Conservation (phyloP, 2,888 invertebrate species). For the Cylindroiulus punctatus region DNA sequence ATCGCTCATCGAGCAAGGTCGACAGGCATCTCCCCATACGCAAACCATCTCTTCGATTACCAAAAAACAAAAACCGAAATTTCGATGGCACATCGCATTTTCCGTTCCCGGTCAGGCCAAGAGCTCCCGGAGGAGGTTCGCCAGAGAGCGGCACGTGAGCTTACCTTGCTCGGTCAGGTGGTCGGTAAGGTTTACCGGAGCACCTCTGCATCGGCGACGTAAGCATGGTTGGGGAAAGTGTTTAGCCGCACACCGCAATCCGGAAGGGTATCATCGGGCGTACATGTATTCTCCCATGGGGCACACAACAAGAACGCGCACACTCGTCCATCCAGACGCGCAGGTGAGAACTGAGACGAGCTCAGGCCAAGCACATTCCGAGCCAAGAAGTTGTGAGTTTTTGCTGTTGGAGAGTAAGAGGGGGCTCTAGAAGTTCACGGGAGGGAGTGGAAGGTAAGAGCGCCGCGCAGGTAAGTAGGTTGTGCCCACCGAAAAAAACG, state of each 20-base stretch:
- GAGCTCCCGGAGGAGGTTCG: background rate
- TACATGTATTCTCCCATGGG: background rate
- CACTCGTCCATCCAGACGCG: background rate
- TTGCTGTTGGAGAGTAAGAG: slow-evolving; percentile 35
- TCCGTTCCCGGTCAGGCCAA: background rate
- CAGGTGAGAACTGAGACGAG: background rate
- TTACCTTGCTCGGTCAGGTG: slow-evolving; percentile 27
- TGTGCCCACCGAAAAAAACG: background rate
- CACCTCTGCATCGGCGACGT: background rate
- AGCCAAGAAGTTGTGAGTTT: background rate
- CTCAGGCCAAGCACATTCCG: background rate
- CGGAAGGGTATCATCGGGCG: background rate
- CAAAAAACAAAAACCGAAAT: background rate
- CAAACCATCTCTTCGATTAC: too few relatives aligned
- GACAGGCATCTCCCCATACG: background rate
- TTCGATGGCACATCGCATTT: background rate
- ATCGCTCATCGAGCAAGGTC: background rate
- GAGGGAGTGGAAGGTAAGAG: background rate
- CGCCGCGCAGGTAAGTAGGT: background rate
- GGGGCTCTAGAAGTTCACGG: slow-evolving; percentile 27
- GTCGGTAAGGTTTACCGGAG: background rate
- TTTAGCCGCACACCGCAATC: background rate
- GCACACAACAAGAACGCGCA: slow-evolving; percentile 7
- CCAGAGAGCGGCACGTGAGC: background rate
- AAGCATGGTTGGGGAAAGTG: background rate